Evolutionary conservation across 2,888 invertebrate genomes (phyloP), one percentile per base, ranked within the genome.

Genomic region (Ceratothoa steindachneri): DNA sequence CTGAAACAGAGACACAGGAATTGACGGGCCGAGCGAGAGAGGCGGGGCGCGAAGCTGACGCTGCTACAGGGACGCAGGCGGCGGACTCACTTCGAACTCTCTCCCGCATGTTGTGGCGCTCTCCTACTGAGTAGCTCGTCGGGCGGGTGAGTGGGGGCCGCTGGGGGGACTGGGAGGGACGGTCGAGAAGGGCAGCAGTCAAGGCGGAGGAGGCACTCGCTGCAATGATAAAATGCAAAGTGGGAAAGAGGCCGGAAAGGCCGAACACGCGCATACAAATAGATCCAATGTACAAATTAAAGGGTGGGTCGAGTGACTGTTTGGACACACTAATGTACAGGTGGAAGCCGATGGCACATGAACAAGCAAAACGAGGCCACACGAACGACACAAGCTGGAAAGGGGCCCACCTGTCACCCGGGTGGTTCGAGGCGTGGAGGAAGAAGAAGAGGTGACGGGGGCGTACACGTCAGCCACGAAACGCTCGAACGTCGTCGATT

Each of bases 401-500:
- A n/a, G n/a, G n/a, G 15, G 24, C 72, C 72, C 81, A 83, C 83
- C 84, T 79, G 83, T 83, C 65, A 83, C 82, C 78, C 83, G 81
- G 4, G 81, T 81, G 53, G 82, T 81, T 65, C 83, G 82, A 52
- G 82, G 71, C 4, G 73, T 64, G 65, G 71, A 78, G 28, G 79
- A 53, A 24, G 71, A 41, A 12, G 69, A 24, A 4, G 79, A 76
- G 68, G 73, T 76, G 15, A 76, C 84, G 41, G 86, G 86, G 67
- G 85, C 84, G 82, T 85, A 86, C 1, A 86, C 84, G 80, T 84
- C 83, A n/a, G 85, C 83, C 65, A 86, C 84, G 84, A 93, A 97
- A 80, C 91, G 90, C 86, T 97, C 97, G 86, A 94, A 97, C 71
- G 95, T 95, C 80, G 92, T 90, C 75, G 90, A 89, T 84, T 91